Base-by-base conservation (phyloP, 2,888 invertebrate genomes). In the Eilema sororculum region DNA sequence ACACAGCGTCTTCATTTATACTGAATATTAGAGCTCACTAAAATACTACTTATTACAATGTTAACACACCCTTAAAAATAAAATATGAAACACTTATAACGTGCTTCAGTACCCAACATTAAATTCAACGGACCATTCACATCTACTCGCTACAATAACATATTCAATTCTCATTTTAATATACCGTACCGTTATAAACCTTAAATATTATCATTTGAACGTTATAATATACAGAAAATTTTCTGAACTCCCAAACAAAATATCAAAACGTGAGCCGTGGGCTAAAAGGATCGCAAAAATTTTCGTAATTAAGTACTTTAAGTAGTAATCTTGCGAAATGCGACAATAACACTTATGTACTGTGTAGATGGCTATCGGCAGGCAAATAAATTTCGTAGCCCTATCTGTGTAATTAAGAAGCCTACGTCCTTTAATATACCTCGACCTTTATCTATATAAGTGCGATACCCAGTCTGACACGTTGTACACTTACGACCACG, bases 341-440 rank as follows among this genome's bases (percentile, higher is more conserved):
- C 72, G 67, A 74, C 77, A 80, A 82, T 85, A 84, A 85, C 82
- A 83, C 84, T 82, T 80, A 84, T 81, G 80, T 80, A 68, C 73
- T 65, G 65, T 69, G 75, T 72, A 76, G 77, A 84, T 79, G 73
- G 73, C 74, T 72, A 82, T 80, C 79, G 74, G 72, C 60, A 65
- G 25, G 70, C 62, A 77, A 81, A 85, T 86, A 86, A 84, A 85
- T 84, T 85, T 75, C 74, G 59, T 65, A 71, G 75, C 77, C 69
- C 80, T 81, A 83, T 84, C 83, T 74, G 59, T 66, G 83, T 81
- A 83, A 86, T 86, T 84, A 85, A 84, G 76, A 78, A 78, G 78
- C 78, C 79, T 78, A 79, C 78, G 75, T 65, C 80, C 84, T 81
- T 79, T 83, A 83, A 82, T 86, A 81, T 82, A 46, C 69, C 76